Evolutionary conservation across 1,140 invertebrate species (phyloP), one percentile per base, ranked within the genome.

Genomic region (Oryctes rhinoceros): DNA sequence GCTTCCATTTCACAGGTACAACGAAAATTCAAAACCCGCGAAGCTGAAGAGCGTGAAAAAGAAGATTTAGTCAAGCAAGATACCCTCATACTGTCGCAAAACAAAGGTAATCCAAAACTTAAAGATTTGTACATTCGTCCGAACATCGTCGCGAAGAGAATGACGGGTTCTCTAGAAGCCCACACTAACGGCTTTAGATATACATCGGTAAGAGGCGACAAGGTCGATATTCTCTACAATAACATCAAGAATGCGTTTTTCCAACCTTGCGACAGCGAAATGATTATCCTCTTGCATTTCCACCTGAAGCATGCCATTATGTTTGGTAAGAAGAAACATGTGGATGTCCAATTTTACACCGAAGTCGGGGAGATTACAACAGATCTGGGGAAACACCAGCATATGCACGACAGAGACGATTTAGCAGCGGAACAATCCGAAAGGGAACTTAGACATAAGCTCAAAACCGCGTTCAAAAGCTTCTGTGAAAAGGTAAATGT

Each of bases 161-260:
- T 99, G 91, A 98, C 97, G 18, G 96, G 93, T n/a, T 92, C 92
- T 47, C 89, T 99, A 79, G 98, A 99, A 89, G 97, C 98, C 0
- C 99, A 99, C 85, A 92, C 93, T 0, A 99, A 99, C 89, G 99
- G 98, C 76, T 99, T 99, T 78, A 93, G 98, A 24, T 99, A 99
- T 86, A 99, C 97, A 2, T 99, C 98, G 2, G 96, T 99, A 2
- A 92, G 98, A 84, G 98, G 98, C 10, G 98, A 99, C 86, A 99
- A 99, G 92, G 98, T 99, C 0, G 99, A 99, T 86, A 99, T 99
- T 84, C 89, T 99, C 20, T 99, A 99, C 86, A 99, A 99, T 89
- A 99, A 99, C 88, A 99, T 99, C 82, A 99, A 99, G 87, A 98
- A 99, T 88, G 98, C 99, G 6, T 99, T 99, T 89, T 99, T 99